A percentile compares a stretch with the other conserved stretches of the same genome.
Conservation (phyloP, 2,888 invertebrate species). For the Brenthis daphne region DNA sequence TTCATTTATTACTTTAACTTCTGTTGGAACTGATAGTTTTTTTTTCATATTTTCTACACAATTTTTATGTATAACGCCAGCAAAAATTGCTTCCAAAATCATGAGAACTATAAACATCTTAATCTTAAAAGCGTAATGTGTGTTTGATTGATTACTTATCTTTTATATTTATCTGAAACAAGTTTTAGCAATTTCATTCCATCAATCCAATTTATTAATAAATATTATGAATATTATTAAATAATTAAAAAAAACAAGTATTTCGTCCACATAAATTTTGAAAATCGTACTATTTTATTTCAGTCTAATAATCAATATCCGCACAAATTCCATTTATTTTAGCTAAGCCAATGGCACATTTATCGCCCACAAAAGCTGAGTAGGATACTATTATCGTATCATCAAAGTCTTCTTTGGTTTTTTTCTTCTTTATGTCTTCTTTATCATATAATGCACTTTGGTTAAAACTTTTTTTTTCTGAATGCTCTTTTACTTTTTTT, state of each 20-base stretch:
- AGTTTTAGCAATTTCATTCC: not conserved
- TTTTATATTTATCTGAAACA: slow-evolving; percentile 7
- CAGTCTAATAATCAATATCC: slow-evolving; percentile 17
- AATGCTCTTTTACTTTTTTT: not conserved
- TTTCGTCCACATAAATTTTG: not conserved
- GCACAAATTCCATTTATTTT: slow-evolving; percentile 29
- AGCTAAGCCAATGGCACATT: slow-evolving; percentile 20
- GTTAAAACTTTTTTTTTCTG: not conserved
- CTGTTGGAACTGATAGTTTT: not conserved
- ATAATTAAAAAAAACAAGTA: not conserved
- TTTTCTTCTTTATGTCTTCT: not conserved
- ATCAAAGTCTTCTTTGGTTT: not conserved
- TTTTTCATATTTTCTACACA: not conserved
- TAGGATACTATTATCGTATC: not conserved
- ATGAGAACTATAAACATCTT: slow-evolving; percentile 8
- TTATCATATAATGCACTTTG: not conserved
- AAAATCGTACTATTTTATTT: not conserved
- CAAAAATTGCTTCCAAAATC: slow-evolving; percentile 2
- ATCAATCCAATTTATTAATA: too few species aligned
- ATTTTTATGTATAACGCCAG: not conserved
- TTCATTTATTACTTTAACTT: not conserved
- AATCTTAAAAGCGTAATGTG: not conserved
- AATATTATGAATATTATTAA: too few species aligned
- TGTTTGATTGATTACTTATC: slow-evolving; percentile 1
- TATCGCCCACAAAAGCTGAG: slow-evolving; percentile 25